Evolutionary conservation across 2,797 vertebrate species (phyloP).

Genomic region (Mormyrus hasselquistii): DNA sequence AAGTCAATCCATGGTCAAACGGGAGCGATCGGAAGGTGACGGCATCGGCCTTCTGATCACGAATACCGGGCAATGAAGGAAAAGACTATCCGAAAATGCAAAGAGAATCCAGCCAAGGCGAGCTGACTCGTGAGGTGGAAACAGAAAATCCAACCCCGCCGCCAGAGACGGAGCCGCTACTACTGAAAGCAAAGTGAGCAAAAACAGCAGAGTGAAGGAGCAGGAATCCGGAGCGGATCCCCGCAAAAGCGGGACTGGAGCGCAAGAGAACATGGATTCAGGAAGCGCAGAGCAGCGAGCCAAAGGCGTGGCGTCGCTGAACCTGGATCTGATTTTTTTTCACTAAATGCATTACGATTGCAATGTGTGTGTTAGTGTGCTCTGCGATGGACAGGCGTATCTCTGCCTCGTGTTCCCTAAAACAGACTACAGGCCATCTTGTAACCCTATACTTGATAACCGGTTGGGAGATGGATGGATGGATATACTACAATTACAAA

Average conservation of each 20-base stretch:
- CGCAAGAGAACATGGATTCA: slow-evolving; percentile 41
- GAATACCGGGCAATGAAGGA: not conserved
- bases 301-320: slow-evolving; percentile 48
- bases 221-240: slow-evolving; percentile 57
- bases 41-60: slow-evolving; percentile 6
- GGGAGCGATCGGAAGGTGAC: slow-evolving; percentile 30
- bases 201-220: slow-evolving; percentile 55
- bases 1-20: slow-evolving; percentile 67
- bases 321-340: not conserved
- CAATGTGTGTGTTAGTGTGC: not conserved
- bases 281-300: slow-evolving; percentile 29
- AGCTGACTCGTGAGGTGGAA: slow-evolving; percentile 12
- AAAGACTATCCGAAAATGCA: slow-evolving; percentile 24
- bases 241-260: slow-evolving; percentile 65
- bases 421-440: not conserved
- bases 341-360: not conserved
- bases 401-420: not conserved
- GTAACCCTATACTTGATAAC: not conserved
- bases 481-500: not conserved
- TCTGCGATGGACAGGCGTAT: not conserved
- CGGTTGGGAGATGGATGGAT: not conserved
- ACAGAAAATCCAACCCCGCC: slow-evolving; percentile 38
- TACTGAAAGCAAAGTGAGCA: slow-evolving; percentile 55
- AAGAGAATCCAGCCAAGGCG: slow-evolving; percentile 24
- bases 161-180: slow-evolving; percentile 47